These are phyloP conservation scores for Drosophila birchii DNA, from an alignment of 2,888 invertebrate species.

Conservation along the genomic window DNA sequence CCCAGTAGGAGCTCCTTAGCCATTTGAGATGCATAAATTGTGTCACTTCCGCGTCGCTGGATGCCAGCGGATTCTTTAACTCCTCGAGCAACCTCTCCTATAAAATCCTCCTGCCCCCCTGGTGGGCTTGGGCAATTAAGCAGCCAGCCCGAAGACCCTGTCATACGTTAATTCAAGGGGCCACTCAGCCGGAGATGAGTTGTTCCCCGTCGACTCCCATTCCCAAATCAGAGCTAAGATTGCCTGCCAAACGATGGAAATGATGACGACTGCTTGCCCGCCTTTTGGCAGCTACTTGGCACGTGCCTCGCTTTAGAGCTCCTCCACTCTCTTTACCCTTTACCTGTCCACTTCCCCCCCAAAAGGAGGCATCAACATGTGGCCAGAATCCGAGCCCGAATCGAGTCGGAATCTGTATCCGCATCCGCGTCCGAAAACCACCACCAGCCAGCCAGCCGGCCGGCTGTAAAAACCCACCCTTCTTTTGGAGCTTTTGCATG, in stretches of 20 bases:
- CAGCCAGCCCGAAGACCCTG: constrained; percentile 57
- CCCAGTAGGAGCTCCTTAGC: constrained; percentile 7
- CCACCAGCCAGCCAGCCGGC: constrained; percentile 38
- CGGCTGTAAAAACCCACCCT: constrained; percentile 55
- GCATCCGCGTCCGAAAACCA: constrained; percentile 34
- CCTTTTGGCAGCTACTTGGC: constrained; percentile 79
- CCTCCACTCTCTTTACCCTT: constrained; percentile 35
- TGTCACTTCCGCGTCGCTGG: constrained; percentile 68
- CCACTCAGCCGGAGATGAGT: constrained; percentile 59
- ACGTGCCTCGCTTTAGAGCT: constrained; percentile 65
- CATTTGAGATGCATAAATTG: constrained; percentile 57
- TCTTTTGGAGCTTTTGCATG: constrained; percentile 37
- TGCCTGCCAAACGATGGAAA: constrained; percentile 67
- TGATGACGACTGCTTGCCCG: constrained; percentile 47
- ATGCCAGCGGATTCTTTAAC: constrained; percentile 27
- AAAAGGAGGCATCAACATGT: constrained; percentile 52
- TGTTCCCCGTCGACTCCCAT: constrained; percentile 14
- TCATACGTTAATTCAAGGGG: constrained; percentile 74
- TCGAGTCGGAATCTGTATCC: constrained; percentile 20
- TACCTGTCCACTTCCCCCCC: constrained; percentile 48
- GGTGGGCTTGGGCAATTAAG: constrained; percentile 64
- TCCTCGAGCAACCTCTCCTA: constrained; percentile 7
- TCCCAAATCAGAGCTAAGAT: constrained; percentile 63
- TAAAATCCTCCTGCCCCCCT: neutral
- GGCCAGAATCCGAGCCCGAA: constrained; percentile 39